Evolutionary conservation across 2,113 vertebrate genomes (phyloP), one percentile per base, ranked within the genome.

Genomic region (Engystomops pustulosus): DNA sequence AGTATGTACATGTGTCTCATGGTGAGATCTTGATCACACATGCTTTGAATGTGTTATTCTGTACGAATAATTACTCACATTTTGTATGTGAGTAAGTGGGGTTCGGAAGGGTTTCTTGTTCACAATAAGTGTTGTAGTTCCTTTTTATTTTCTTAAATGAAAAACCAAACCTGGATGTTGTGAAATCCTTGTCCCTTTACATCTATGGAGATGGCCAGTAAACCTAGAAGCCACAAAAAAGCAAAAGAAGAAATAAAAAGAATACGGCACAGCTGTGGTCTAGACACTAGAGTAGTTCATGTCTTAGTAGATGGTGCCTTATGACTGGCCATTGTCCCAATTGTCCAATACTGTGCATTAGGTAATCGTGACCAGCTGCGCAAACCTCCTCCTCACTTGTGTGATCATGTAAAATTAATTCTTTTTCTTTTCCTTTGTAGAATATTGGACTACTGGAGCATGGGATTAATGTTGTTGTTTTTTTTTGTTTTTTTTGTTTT

Each of bases 221-320:
- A 49, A 75, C 23, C 15, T 32, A 4, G 9, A 25, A 76, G n/a
- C 27, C 47, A 53, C 47, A 76, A 53, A 32, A 74, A 74, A 30
- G 12, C 4, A 27, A 65, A 32, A 12, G 23, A 0, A 5, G 6
- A 15, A n/a, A 30, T 12, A 60, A 25, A 62, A 17, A 7, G 0
- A 34, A 32, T 27, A 34, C 45, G 32, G 47, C 47, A 76, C 72
- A 76, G 72, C 72, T 76, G 72, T 76, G 25, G 47, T 76, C 44
- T 74, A 30, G 68, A 70, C 68, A 23, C n/a, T 12, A 44, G 70
- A 15, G 30, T 15, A 49, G 23, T 45, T 3, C 72, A 30, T 32
- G 72, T 49, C 27, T 53, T 53, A 75, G 25, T 20, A 20, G 27
- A 70, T 6, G 30, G 18, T 51, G 62, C 45, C 41, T 49, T 72